Base-by-base conservation (phyloP, 1,140 invertebrate species). In the Chironomus striatipennis region DNA sequence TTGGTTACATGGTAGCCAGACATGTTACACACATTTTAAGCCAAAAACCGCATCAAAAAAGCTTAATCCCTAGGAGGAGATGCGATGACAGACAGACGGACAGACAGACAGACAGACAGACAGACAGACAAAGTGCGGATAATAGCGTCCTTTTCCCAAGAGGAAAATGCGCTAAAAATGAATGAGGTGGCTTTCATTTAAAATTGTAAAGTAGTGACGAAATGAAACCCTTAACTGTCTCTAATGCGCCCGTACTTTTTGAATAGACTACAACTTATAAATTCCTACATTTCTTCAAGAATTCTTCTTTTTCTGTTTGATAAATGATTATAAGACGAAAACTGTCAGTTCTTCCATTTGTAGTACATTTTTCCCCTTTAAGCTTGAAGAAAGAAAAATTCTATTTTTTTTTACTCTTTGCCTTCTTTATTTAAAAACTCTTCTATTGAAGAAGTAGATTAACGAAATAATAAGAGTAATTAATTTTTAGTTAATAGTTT, bases 321-420 rank as follows among this genome's bases (percentile, higher is more conserved):
- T 70, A 70, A 70, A 70, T 70, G 65, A 70, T 18, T 70, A 70
- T 20, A 20, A 70, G 20, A 70, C 17, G 18, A 70, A 70, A 70
- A 17, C 18, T 70, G 65, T 70, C 65, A 70, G 65, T 18, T 70
- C 65, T 70, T 70, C 65, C 65, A 70, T 70, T 70, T 70, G 65
- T 70, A 70, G n/a, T 70, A 70, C 47, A 57, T 10, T n/a, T 57
- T n/a, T 57, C n/a, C 47, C 47, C 47, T 57, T 57, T n/a, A 57
- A 15, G n/a, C 2, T n/a, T n/a, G 9, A 57, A 57, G 47, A 57
- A 57, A 57, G 47, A 57, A 57, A n/a, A 57, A 57, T 12, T 57
- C 9, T 70, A 2, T 57, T 57, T 57, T 57, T 57, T 7, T 57
- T 7, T 57, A 10, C 10, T 57, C n/a, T 57, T 7, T 57, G 2